These are phyloP conservation scores for Terrapene triunguis DNA, from an alignment of 2,113 vertebrate genomes.

Conservation along the genomic window DNA sequence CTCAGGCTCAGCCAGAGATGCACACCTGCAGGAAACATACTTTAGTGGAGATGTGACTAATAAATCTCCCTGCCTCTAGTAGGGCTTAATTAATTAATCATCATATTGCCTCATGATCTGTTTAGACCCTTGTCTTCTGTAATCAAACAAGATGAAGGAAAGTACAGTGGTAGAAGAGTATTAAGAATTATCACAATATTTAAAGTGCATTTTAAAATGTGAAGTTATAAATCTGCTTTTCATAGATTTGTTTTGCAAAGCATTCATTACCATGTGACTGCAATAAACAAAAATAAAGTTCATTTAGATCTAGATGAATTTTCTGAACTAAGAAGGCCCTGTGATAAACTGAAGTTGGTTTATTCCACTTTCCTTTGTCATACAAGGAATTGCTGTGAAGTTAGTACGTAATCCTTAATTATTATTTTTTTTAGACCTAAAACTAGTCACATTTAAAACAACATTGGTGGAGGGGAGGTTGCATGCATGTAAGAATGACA, in stretches of 20 bases:
- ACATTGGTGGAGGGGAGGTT: not conserved
- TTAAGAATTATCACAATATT: not conserved
- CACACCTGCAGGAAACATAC: not conserved
- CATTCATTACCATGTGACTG: not conserved
- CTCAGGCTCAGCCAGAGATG: not conserved
- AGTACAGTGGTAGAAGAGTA: not conserved
- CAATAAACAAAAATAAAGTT: not conserved
- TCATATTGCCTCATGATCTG: not conserved
- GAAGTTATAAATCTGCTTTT: not conserved
- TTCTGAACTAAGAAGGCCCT: not conserved
- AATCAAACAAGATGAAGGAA: not conserved
- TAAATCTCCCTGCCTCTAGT: not conserved
- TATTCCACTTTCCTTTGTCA: not conserved
- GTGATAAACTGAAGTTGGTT: not conserved
- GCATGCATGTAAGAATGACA: not conserved
- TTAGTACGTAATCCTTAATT: not conserved
- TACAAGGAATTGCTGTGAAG: not conserved
- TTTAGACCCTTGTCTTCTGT: slow-evolving; percentile 9
- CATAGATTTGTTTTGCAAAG: not conserved
- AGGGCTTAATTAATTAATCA: slow-evolving; percentile 15
- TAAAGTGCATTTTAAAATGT: not conserved
- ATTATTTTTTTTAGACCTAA: not conserved
- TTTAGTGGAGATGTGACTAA: not conserved
- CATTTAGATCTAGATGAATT: not conserved
- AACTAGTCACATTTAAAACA: slow-evolving; percentile 2